Evolutionary conservation across 23 tunicate genomes (phyloP).

Genomic region (Botrylloides violaceus): DNA sequence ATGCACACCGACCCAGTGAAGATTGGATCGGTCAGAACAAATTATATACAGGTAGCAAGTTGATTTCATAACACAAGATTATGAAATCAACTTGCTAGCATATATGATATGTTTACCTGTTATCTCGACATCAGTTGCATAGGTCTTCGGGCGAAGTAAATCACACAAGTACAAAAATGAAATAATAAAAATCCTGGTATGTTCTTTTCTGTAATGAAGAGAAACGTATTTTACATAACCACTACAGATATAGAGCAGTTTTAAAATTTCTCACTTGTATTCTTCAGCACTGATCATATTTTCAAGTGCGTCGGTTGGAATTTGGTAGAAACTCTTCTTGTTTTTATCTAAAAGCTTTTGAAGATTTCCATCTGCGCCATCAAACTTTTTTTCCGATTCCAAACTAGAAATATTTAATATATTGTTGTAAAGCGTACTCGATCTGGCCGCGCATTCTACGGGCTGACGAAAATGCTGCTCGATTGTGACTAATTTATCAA

Average conservation of each 20-base stretch:
- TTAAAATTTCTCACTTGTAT: conserved; percentile 38
- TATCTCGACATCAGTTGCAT: conserved; percentile 84
- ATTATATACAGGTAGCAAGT: too few relatives aligned
- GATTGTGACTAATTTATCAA: too few relatives aligned
- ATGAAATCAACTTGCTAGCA: too few relatives aligned
- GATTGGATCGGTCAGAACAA: too few relatives aligned
- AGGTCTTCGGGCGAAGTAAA: conserved; percentile 77
- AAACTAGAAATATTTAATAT: too few relatives aligned
- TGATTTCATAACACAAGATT: too few relatives aligned
- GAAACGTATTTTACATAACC: not conserved
- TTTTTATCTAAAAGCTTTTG: conserved; percentile 70
- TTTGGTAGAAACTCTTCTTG: conserved; percentile 65
- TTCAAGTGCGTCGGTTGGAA: conserved; percentile 76
- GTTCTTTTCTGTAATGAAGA: conserved; percentile 61
- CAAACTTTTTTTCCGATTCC: conserved; percentile 62
- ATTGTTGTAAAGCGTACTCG: too few relatives aligned
- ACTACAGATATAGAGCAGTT: not conserved
- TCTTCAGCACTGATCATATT: conserved; percentile 42
- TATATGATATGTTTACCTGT: too few relatives aligned
- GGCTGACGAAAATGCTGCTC: too few relatives aligned
- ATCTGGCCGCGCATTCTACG: too few relatives aligned
- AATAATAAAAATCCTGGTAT: conserved; percentile 64
- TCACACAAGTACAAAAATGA: conserved; percentile 88
- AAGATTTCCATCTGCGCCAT: conserved; percentile 78
- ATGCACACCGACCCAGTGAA: too few relatives aligned